A percentile compares a stretch with the other conserved stretches of the same genome.
phyloP scores from a whole-genome alignment of 2,888 invertebrate genomes.

The Drosophila austrosaltans region DNA sequence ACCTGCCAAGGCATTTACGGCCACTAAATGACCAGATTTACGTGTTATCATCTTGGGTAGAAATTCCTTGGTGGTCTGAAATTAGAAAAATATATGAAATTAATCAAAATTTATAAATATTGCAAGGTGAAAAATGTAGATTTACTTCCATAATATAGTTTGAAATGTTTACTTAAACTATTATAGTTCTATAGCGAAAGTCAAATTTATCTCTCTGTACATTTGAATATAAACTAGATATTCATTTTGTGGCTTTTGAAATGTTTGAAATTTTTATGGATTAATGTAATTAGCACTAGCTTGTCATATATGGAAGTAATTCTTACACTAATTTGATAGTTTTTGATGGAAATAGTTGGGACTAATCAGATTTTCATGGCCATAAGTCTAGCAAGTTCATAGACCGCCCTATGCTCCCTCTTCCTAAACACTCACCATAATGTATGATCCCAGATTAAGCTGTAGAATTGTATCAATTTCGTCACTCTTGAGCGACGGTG shows the following conservation, averaged over 20 bases:
- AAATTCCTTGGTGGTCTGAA: conserved; percentile 83
- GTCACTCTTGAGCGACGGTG: conserved; percentile 81
- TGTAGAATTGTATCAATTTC: conserved; percentile 83
- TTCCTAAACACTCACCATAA: conserved; percentile 80
- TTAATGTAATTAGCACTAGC: background rate
- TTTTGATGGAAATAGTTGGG: background rate
- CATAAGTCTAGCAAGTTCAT: no score
- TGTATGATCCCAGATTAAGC: conserved; percentile 84
- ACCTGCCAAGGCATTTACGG: conserved; percentile 83
- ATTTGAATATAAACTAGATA: no score
- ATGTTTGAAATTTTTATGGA: no score
- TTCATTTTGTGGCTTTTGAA: no score
- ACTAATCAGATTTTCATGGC: no score
- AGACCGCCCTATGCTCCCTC: no score
- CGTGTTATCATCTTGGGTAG: conserved; percentile 83
- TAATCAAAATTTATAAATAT: no score
- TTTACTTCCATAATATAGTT: no score
- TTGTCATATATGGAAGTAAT: background rate
- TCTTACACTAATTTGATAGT: background rate
- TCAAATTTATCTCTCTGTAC: background rate
- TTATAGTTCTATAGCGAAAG: background rate
- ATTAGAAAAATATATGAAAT: background rate
- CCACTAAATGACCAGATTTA: conserved; percentile 84
- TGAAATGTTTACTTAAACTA: conserved; percentile 6
- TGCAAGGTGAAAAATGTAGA: background rate